These are phyloP conservation scores for Takifugu ocellatus DNA, from an alignment of 2,797 vertebrate genomes.

Conservation along the genomic window DNA sequence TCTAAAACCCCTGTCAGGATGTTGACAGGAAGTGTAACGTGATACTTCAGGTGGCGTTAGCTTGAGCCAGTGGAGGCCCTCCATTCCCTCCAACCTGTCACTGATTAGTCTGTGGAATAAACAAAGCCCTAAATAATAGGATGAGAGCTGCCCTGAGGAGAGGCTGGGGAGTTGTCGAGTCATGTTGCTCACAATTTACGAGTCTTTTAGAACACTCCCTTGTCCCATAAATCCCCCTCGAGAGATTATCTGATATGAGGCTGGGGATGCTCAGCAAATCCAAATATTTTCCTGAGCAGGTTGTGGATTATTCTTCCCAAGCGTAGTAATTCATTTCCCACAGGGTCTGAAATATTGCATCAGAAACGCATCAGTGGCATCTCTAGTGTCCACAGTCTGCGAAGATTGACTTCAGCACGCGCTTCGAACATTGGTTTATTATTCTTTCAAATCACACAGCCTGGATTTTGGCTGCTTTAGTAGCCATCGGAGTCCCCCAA, in stretches of 20 bases:
- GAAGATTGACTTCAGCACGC: slow-evolving; percentile 47
- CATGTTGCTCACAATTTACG: slow-evolving; percentile 76
- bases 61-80: slow-evolving; percentile 46
- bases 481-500: slow-evolving; percentile 48
- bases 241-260: slow-evolving; percentile 76
- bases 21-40: slow-evolving; percentile 60
- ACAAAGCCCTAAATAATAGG: slow-evolving; percentile 76
- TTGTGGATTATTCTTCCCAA: slow-evolving; percentile 72
- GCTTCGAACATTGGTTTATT: slow-evolving; percentile 64
- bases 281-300: slow-evolving; percentile 77
- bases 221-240: slow-evolving; percentile 74
- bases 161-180: slow-evolving; percentile 72
- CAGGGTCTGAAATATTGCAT: slow-evolving; percentile 59
- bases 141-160: slow-evolving; percentile 63
- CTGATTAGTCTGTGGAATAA: slow-evolving; percentile 76
- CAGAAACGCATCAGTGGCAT: slow-evolving; percentile 60
- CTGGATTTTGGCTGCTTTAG: slow-evolving; percentile 52
- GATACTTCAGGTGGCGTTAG: slow-evolving; percentile 62
- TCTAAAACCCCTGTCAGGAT: slow-evolving; percentile 41
- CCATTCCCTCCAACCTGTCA: slow-evolving; percentile 61
- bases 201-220: slow-evolving; percentile 74
- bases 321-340: slow-evolving; percentile 67
- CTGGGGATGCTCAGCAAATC: slow-evolving; percentile 73
- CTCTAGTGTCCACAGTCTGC: slow-evolving; percentile 54
- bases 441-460: slow-evolving; percentile 56